Base-by-base conservation (phyloP, 2,888 invertebrate genomes). In the Coleophora flavipennella region DNA sequence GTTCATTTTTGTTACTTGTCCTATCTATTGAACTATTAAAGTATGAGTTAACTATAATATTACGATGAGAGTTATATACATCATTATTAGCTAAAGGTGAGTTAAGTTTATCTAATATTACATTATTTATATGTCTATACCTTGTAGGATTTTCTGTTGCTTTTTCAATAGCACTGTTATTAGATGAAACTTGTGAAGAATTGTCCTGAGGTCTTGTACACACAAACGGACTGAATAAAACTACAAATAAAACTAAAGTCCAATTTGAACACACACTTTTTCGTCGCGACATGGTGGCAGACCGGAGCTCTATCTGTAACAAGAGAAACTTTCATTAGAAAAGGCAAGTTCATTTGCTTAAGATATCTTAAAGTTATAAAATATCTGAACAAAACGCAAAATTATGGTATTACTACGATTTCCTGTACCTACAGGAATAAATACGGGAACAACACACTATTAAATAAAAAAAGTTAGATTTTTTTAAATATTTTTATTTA, bases 181-280 rank as follows among this genome's bases (percentile, higher is more conserved):
- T 39, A 20, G 53, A 20, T 8, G 45, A 42, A 39, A 52, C 33
- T 46, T 53, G 28, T 7, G 53, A 36, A 32, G 59, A 37, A 28
- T 55, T 38, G 32, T 77, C 74, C 60, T 81, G 83, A 40, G 84
- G 83, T 55, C 83, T 72, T 49, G 74, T 53, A 52, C 59, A 53
- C 47, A 75, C 78, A 43, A 50, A 68, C 50, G 69, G 65, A 67
- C 65, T 69, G 57, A 71, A 56, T 54, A 71, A 41, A 58, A 72
- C 63, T 67, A 78, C 51, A 54, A 79, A 57, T 68, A 83, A 67
- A 60, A 79, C 67, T 75, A 84, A 62, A 64, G 80, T 83, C 81
- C 81, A 79, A 52, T 68, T 72, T 58, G 55, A 57, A 68, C 67
- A 67, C 61, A 63, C 72, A 75, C 71, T 70, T 73, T 78, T 81